phyloP scores from a whole-genome alignment of 2,113 vertebrate species.

The Lamprologus ornatipinnis region DNA sequence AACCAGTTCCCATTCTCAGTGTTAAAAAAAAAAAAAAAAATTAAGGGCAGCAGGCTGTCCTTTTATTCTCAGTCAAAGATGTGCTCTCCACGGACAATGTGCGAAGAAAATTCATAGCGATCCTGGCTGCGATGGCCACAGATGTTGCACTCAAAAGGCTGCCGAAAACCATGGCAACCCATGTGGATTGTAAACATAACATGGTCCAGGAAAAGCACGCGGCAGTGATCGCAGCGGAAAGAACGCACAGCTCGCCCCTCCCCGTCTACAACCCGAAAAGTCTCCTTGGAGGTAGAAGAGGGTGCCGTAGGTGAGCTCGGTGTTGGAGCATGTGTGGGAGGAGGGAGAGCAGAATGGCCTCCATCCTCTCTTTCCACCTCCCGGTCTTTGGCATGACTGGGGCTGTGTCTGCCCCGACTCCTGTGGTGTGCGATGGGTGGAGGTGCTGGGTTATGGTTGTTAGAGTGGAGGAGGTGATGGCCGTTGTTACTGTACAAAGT shows the following conservation, averaged over 20 bases:
- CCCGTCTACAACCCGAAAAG: slow-evolving; percentile 83
- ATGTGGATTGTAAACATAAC: slow-evolving; percentile 99
- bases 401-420: slow-evolving; percentile 64
- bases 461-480: slow-evolving; percentile 54
- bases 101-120: slow-evolving; percentile 97
- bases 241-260: slow-evolving; percentile 85
- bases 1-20: slow-evolving; percentile 33
- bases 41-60: not conserved
- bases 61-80: slow-evolving; percentile 74
- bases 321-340: slow-evolving; percentile 5
- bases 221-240: slow-evolving; percentile 95
- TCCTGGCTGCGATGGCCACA: slow-evolving; percentile 95
- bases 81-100: slow-evolving; percentile 95
- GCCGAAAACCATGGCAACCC: slow-evolving; percentile 97
- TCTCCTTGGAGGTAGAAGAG: slow-evolving; percentile 72
- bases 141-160: slow-evolving; percentile 98
- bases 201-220: slow-evolving; percentile 94
- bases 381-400: slow-evolving; percentile 85
- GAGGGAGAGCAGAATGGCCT: not conserved
- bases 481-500: slow-evolving; percentile 58
- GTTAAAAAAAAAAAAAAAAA: not conserved
- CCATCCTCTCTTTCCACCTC: slow-evolving; percentile 68
- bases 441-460: slow-evolving; percentile 33
- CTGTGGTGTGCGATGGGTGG: slow-evolving; percentile 23
- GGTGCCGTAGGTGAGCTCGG: slow-evolving; percentile 48